Base-by-base conservation (phyloP, 2,888 invertebrate species). In the Amorpha juglandis region DNA sequence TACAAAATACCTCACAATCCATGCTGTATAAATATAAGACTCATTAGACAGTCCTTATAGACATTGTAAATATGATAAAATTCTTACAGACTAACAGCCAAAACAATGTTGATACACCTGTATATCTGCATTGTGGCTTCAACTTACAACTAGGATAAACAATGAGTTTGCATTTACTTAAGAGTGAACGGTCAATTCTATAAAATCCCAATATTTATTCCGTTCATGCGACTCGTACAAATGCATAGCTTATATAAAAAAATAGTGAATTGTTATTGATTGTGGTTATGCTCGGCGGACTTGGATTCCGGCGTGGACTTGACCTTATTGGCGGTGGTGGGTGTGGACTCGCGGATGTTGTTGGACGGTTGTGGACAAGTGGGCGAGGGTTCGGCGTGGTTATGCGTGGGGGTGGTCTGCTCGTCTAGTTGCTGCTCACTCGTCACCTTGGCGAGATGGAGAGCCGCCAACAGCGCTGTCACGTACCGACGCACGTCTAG, bases 361-460 rank as follows among this genome's bases (percentile, higher is more conserved):
- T 72, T 68, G 11, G 80, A 74, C 19, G 78, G 64, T 68, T 69
- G 7, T 74, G 73, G 2, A 55, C 72, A 38, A 71, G 88, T 81
- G 68, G 89, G 87, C 63, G 84, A 69, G 21, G 76, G 71, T 27
- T 74, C 74, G 63, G 79, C 71, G 27, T 71, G 68, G 75, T 74
- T 78, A 12, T 72, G 74, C 50, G 42, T 72, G 51, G 9, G 82
- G 19, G 79, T 52, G 1, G 81, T 80, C 12, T 81, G 78, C 0
- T 85, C 74, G 2, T 67, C 62, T 68, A 82, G 82, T 45, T 86
- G 87, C 71, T 91, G 87, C 67, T 87, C 81, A 70, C 85, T 86
- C 62, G 92, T 92, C 27, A 91, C 92, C 58, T 79, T 85, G 33
- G 92, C 92, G 38, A 93, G 87, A 74, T 93, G 92, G 0, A 93